Evolutionary conservation across 2,888 invertebrate genomes (phyloP).

Genomic region (Bombylius major): DNA sequence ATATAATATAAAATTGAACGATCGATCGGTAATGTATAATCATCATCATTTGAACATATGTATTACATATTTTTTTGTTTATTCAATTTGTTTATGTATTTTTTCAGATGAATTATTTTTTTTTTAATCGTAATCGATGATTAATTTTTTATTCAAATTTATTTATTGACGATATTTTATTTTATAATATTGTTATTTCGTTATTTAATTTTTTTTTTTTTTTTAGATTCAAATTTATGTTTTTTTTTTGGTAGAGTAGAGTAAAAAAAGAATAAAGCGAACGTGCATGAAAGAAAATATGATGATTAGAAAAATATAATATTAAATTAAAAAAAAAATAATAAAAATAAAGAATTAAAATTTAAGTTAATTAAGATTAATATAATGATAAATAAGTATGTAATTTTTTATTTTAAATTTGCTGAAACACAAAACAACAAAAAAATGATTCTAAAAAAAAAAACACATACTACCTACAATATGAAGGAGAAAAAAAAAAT

Average conservation of each 20-base stretch:
- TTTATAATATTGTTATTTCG: too few relatives aligned
- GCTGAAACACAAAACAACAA: too few relatives aligned
- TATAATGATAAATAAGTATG: neutral
- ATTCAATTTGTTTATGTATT: constrained; percentile 13
- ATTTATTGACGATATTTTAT: neutral
- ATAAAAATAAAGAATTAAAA: too few relatives aligned
- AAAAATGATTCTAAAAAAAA: neutral
- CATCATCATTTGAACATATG: neutral
- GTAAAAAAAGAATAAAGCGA: neutral
- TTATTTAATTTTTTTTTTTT: neutral
- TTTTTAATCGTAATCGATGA: neutral
- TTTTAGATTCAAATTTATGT: neutral
- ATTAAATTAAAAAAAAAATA: neutral
- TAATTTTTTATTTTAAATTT: too few relatives aligned
- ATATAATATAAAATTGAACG: too few relatives aligned
- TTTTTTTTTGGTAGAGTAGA: neutral
- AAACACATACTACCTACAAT: too few relatives aligned
- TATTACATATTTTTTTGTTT: constrained; percentile 14
- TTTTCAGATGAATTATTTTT: too few relatives aligned
- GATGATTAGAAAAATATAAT: neutral
- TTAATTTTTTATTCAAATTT: neutral
- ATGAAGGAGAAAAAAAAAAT: too few relatives aligned
- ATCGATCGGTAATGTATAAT: too few relatives aligned
- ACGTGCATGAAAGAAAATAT: neutral
- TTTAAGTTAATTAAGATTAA: neutral